phyloP scores from a whole-genome alignment of 2,113 vertebrate species.

The Crotalus viridis region DNA sequence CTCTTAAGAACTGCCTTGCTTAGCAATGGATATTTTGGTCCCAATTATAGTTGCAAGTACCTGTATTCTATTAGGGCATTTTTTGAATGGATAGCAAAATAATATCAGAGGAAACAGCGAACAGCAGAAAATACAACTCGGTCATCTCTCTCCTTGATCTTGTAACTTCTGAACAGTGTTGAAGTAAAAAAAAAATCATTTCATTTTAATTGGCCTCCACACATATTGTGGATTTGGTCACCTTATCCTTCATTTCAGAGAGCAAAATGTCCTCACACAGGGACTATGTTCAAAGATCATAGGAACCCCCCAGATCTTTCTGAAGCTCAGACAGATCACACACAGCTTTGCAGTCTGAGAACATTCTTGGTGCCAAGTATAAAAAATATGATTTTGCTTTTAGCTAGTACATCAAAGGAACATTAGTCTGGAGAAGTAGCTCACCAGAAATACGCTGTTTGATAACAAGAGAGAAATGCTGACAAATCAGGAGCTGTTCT shows the following conservation, averaged over 20 bases:
- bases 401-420: not conserved
- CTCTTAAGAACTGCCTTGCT: too few species aligned
- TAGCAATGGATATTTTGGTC: not conserved
- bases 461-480: not conserved
- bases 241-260: not conserved
- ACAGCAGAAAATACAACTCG: not conserved
- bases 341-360: not conserved
- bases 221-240: not conserved
- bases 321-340: not conserved
- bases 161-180: not conserved
- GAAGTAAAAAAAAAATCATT: not conserved
- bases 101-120: not conserved
- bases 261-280: not conserved
- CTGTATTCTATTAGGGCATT: not conserved
- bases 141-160: not conserved
- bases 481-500: conserved; percentile 3
- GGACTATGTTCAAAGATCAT: not conserved
- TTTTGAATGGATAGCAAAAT: not conserved
- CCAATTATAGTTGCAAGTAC: not conserved
- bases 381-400: not conserved
- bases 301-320: not conserved
- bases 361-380: not conserved
- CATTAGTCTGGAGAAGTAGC: not conserved
- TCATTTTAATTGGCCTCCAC: not conserved
- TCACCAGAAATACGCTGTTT: not conserved